These are phyloP conservation scores for Masticophis lateralis DNA, from an alignment of 2,797 vertebrate genomes.

Conservation along the genomic window DNA sequence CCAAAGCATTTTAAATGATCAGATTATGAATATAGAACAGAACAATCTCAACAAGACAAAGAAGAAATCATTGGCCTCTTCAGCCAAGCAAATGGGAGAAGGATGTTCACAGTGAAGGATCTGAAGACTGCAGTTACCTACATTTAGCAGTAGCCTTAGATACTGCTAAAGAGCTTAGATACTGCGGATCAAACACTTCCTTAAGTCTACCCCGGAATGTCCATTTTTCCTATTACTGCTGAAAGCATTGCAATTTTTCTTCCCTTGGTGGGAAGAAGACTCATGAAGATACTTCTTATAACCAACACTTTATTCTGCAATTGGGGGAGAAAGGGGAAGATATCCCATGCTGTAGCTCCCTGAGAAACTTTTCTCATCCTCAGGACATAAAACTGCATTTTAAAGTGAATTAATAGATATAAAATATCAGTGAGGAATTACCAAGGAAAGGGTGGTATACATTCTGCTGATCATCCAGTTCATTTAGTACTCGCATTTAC, in stretches of 20 bases:
- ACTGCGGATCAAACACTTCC: not conserved
- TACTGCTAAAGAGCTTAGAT: not conserved
- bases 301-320: not conserved
- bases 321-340: not conserved
- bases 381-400: not conserved
- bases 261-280: not conserved
- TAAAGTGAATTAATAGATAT: not conserved
- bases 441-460: conserved; percentile 30
- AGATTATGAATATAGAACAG: not conserved
- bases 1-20: not conserved
- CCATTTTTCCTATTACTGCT: not conserved
- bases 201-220: not conserved
- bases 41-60: not conserved
- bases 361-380: not conserved
- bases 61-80: not conserved
- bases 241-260: not conserved
- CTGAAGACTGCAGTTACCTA: not conserved
- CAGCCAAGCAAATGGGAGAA: not conserved
- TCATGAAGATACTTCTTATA: not conserved
- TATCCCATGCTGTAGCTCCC: not conserved
- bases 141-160: not conserved
- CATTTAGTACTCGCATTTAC: conserved; percentile 56
- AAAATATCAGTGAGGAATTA: conserved; percentile 47
- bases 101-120: not conserved
- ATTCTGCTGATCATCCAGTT: conserved; percentile 44